phyloP scores from a whole-genome alignment of 2,888 invertebrate species.

The Sisyra nigra region DNA sequence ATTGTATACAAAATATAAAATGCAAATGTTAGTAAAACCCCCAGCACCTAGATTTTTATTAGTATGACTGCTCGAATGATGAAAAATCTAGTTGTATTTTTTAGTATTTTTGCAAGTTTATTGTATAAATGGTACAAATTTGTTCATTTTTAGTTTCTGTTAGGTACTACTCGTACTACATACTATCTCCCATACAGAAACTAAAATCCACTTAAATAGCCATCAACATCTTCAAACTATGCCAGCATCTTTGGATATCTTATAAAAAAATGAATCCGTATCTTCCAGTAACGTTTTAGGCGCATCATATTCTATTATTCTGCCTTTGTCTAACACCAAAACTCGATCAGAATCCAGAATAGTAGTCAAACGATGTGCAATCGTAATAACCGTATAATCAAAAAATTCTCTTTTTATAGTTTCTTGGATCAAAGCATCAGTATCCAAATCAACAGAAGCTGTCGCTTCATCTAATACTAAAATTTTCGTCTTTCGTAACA shows the following conservation, averaged over 20 bases:
- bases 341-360: constrained; percentile 82
- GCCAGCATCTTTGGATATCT: constrained; percentile 77
- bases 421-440: constrained; percentile 75
- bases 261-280: constrained; percentile 53
- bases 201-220: too few species aligned
- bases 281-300: constrained; percentile 52
- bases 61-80: too few species aligned
- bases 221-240: constrained; percentile 28
- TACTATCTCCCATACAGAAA: too few species aligned
- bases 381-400: constrained; percentile 77
- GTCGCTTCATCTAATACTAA: constrained; percentile 79
- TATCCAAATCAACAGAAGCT: constrained; percentile 81
- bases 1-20: too few species aligned
- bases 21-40: too few species aligned
- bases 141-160: too few species aligned
- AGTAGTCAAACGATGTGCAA: constrained; percentile 85
- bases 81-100: too few species aligned
- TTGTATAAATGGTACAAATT: too few species aligned
- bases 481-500: constrained; percentile 73
- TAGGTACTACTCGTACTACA: too few species aligned
- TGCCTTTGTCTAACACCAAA: constrained; percentile 64
- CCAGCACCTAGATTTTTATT: too few species aligned
- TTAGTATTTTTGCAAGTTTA: too few species aligned
- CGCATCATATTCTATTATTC: constrained; percentile 63
- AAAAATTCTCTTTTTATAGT: constrained; percentile 79